These are phyloP conservation scores for Dermochelys coriacea DNA, from an alignment of 2,797 vertebrate species.

Conservation along the genomic window DNA sequence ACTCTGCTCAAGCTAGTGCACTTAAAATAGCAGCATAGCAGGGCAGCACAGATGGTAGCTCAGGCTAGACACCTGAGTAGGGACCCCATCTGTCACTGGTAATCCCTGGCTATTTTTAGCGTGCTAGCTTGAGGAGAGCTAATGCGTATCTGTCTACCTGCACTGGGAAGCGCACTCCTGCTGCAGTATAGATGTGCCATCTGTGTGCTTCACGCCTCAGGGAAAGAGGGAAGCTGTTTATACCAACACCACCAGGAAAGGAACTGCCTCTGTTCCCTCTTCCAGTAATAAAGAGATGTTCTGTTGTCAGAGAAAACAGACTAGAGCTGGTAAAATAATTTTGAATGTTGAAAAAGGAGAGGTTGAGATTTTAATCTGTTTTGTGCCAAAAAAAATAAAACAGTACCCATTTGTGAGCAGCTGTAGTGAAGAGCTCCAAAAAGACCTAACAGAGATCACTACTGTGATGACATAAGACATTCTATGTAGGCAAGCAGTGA, in stretches of 20 bases:
- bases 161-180: neutral
- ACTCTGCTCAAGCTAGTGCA: too few species aligned
- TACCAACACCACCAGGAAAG: neutral
- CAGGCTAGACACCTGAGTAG: neutral
- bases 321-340: neutral
- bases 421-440: neutral
- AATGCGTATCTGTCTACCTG: neutral
- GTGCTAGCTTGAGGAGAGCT: neutral
- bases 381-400: neutral
- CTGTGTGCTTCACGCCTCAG: neutral
- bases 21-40: too few species aligned
- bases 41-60: neutral
- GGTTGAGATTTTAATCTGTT: neutral
- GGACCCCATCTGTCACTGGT: neutral
- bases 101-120: neutral
- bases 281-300: neutral
- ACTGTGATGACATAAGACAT: neutral
- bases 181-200: neutral
- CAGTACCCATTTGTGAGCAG: neutral
- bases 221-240: neutral
- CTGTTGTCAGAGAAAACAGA: neutral
- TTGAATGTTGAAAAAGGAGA: neutral
- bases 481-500: neutral
- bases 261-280: neutral
- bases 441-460: neutral